These are phyloP conservation scores for Schizaphis graminum DNA, from an alignment of 2,888 invertebrate genomes.

Conservation along the genomic window DNA sequence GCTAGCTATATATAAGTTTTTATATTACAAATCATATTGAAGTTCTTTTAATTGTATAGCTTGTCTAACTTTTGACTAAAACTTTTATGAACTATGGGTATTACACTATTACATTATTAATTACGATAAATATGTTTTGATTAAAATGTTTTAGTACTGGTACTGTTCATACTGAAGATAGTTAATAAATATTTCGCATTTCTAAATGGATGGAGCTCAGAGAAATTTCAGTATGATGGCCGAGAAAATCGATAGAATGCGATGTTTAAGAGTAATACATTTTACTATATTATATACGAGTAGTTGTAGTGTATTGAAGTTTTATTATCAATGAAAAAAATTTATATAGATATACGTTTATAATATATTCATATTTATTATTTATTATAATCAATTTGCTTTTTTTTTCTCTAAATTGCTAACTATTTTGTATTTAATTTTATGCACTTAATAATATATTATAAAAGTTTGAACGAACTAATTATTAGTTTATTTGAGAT, in stretches of 20 bases:
- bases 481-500: not conserved
- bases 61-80: not conserved
- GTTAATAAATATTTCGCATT: not conserved
- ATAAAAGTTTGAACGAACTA: not conserved
- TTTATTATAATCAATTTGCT: not conserved
- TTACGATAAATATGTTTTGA: not conserved
- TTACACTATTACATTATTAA: not conserved
- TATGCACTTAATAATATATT: not conserved
- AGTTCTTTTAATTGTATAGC: not conserved
- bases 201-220: constrained; percentile 58
- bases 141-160: constrained; percentile 16
- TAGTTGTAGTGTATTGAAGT: not conserved
- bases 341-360: no score
- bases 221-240: constrained; percentile 63
- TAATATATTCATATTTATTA: not conserved
- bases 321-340: not conserved
- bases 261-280: constrained; percentile 56
- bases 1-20: not conserved
- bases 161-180: not conserved
- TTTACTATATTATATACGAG: not conserved
- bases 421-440: not conserved
- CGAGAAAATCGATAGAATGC: constrained; percentile 63
- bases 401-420: not conserved
- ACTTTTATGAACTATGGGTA: not conserved
- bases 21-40: not conserved